Conservation (phyloP, 2,113 vertebrate species). For the Aphelocoma coerulescens region DNA sequence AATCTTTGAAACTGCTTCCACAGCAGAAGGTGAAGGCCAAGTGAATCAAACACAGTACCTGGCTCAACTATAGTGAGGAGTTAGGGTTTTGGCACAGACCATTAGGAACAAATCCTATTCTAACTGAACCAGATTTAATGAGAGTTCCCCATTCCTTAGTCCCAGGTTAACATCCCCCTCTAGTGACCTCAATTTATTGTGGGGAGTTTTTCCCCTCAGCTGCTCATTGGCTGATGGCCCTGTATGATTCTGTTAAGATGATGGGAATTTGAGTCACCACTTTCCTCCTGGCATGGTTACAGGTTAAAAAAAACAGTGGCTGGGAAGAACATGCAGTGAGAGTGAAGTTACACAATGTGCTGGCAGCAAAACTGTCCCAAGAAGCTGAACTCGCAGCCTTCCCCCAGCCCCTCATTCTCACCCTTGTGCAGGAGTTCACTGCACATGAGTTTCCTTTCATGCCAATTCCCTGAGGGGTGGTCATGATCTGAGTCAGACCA, state of each 20-base stretch:
- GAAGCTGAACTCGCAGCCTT: background rate
- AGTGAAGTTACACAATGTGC: constrained; percentile 25
- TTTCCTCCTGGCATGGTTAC: constrained; percentile 16
- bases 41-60: background rate
- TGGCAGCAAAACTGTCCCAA: constrained; percentile 2
- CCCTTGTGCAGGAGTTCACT: background rate
- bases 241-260: background rate
- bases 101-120: background rate
- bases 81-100: background rate
- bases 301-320: constrained; percentile 18
- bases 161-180: background rate
- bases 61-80: background rate
- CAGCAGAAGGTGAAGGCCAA: background rate
- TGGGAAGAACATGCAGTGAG: background rate
- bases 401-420: background rate
- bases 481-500: no score
- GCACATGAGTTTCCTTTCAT: background rate
- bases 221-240: background rate
- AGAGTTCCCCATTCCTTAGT: background rate
- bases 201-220: background rate
- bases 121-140: background rate
- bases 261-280: background rate
- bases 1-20: background rate
- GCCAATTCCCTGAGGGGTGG: background rate
- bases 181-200: background rate